Percentiles rank a stretch among this genome's conserved stretches.
Conservation (phyloP, 2,113 vertebrate genomes). For the Oreochromis niloticus region DNA sequence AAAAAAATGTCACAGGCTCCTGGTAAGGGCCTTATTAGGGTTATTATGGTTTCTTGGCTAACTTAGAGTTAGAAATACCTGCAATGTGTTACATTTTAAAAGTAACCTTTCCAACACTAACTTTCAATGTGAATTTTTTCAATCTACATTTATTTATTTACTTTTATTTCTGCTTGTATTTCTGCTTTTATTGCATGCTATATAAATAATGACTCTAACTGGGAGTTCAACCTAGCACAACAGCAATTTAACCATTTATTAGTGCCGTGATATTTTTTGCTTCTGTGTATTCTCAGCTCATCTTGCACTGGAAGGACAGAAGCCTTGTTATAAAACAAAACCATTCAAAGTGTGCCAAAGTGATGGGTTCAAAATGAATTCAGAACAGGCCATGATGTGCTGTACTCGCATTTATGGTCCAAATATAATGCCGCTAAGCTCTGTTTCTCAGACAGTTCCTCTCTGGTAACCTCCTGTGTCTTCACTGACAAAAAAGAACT, state of each 20-base stretch:
- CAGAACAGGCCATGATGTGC: background rate
- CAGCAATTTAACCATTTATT: background rate
- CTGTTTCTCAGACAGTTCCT: background rate
- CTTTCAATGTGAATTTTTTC: background rate
- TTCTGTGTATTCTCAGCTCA: background rate
- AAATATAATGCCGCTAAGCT: background rate
- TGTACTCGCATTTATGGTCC: background rate
- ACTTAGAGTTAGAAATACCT: background rate
- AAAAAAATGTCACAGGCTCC: background rate
- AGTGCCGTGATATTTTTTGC: background rate
- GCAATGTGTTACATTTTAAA: background rate
- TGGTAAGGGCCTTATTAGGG: background rate
- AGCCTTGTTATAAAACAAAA: background rate
- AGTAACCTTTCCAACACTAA: background rate
- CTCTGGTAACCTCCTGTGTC: background rate
- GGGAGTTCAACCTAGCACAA: background rate
- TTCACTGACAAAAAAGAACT: background rate
- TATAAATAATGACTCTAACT: background rate
- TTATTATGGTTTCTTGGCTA: background rate
- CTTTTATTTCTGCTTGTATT: background rate
- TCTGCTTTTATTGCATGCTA: background rate
- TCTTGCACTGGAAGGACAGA: background rate
- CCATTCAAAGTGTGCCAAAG: background rate
- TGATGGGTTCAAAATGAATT: background rate
- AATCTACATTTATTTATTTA: fast-evolving